Conservation (phyloP, 1,140 invertebrate species). For the Physella acuta region DNA sequence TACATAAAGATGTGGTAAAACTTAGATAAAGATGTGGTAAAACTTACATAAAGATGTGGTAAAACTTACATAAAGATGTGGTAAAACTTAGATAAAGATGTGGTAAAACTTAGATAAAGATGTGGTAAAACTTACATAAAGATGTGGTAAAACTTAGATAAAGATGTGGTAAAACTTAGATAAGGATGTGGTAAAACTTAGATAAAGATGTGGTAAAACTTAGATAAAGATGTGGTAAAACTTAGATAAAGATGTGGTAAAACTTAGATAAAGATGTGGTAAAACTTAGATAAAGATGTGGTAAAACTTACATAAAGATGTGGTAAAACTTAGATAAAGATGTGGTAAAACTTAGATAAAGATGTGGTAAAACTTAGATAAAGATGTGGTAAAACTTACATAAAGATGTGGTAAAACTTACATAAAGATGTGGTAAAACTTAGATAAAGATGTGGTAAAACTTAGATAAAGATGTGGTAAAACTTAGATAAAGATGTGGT, state of each 20-base stretch:
- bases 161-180: too few relatives aligned
- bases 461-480: background rate
- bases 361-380: background rate
- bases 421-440: background rate
- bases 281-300: background rate
- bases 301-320: background rate
- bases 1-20: too few relatives aligned
- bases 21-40: too few relatives aligned
- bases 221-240: background rate
- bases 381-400: background rate
- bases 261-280: background rate
- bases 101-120: too few relatives aligned
- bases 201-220: too few relatives aligned
- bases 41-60: too few relatives aligned
- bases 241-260: background rate
- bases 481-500: background rate
- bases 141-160: too few relatives aligned
- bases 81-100: too few relatives aligned
- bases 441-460: background rate
- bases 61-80: too few relatives aligned
- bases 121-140: too few relatives aligned
- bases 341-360: background rate
- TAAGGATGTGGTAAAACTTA: too few relatives aligned
- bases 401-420: background rate
- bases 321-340: background rate